Conservation (phyloP, 2,888 invertebrate species). For the Trachelus tabidus region DNA sequence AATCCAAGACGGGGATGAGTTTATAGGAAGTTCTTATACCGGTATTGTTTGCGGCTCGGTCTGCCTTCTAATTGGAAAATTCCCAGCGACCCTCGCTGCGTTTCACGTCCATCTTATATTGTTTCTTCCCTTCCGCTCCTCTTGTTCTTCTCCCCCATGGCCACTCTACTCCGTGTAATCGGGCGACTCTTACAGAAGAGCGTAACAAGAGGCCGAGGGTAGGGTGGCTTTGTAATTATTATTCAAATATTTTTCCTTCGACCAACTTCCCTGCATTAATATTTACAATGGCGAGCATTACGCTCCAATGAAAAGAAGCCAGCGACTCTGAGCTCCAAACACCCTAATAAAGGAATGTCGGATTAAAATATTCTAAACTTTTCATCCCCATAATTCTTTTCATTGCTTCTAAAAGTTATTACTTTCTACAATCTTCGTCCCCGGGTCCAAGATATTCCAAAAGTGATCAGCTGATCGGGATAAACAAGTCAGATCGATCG, state of each 20-base stretch:
- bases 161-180: not conserved
- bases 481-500: not conserved
- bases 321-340: slow-evolving; percentile 11
- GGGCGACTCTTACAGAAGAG: slow-evolving; percentile 11
- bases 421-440: not conserved
- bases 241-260: slow-evolving; percentile 61
- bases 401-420: not conserved
- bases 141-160: slow-evolving; percentile 13
- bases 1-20: not conserved
- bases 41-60: slow-evolving; percentile 46
- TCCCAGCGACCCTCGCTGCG: slow-evolving; percentile 41
- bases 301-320: not conserved
- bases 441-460: not conserved
- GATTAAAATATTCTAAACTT: slow-evolving; percentile 29
- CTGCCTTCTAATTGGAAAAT: slow-evolving; percentile 62
- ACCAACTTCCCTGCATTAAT: slow-evolving; percentile 51
- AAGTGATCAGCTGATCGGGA: not conserved
- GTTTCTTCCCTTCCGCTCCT: slow-evolving; percentile 21
- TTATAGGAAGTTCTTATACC: not conserved
- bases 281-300: slow-evolving; percentile 49
- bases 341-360: slow-evolving; percentile 14
- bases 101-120: slow-evolving; percentile 26
- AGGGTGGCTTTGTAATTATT: slow-evolving; percentile 52
- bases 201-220: slow-evolving; percentile 43
- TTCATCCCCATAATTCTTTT: not conserved